Evolutionary conservation across 2,113 vertebrate genomes (phyloP), one percentile per base, ranked within the genome.

Genomic region (Pseudorhombus dupliciocellatus): DNA sequence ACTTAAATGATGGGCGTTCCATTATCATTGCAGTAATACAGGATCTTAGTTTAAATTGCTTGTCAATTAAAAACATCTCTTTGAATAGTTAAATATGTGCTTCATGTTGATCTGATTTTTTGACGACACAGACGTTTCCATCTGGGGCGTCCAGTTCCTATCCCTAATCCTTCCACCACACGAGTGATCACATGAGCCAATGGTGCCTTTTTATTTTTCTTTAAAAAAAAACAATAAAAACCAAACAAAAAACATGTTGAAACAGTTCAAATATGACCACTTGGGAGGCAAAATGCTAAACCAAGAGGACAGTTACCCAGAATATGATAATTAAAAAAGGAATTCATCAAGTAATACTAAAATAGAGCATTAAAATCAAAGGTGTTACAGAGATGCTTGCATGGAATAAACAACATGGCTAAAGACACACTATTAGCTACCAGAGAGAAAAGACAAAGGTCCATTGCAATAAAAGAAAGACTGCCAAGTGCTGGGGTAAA

Each of bases 401-500:
- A 92, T 93, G 93, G 91, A 92, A 92, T 92, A 92, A 93, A 94
- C 89, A 92, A 92, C 91, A 94, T 93, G 91, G 91, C 84, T 83
- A 90, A 90, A 92, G 88, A 93, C 85, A 93, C 90, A 93, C 93
- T 92, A 94, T 91, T 88, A 92, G 90, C 93, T 94, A 94, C 89
- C 90, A 93, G 90, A 93, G 86, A 93, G 86, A 91, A 83, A 92
- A 93, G 88, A 94, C 88, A 88, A 86, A 93, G 91, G 91, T 93
- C 93, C 93, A 92, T 93, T 89, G 90, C 92, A 93, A 92, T 90
- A 87, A 93, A 91, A 93, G 90, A 91, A 89, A 93, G 88, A 93
- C 90, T 91, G 91, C 87, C 93, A 94, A 94, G 94, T 94, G 94
- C 94, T 94, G 93, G 92, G 91, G 91, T 93, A 94, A 93, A 94